phyloP scores from a whole-genome alignment of 2,888 invertebrate genomes.

The Dryobota labecula region DNA sequence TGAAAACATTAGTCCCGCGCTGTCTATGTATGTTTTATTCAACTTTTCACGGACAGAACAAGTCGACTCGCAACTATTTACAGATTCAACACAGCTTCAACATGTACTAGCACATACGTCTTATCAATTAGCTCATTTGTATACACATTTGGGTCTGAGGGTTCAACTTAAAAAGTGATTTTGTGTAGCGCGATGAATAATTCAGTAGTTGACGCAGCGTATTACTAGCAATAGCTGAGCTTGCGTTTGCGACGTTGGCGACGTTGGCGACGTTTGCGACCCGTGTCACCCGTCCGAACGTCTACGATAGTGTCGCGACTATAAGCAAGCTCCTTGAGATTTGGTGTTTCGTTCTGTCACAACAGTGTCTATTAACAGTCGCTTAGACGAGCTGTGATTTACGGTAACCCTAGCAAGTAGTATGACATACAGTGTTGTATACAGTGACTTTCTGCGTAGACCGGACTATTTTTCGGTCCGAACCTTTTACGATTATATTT shows the following conservation, averaged over 20 bases:
- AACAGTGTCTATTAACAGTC: constrained; percentile 61
- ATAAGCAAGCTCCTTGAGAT: constrained; percentile 49
- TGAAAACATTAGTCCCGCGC: background rate
- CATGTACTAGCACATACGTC: constrained; percentile 27
- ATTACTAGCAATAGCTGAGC: constrained; percentile 60
- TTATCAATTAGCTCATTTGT: constrained; percentile 57
- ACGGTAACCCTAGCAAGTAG: constrained; percentile 17
- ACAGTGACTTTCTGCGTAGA: background rate
- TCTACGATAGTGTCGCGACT: constrained; percentile 39
- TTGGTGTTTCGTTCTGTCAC: constrained; percentile 50
- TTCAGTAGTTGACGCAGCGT: constrained; percentile 66
- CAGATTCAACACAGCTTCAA: constrained; percentile 28
- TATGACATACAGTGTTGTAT: background rate
- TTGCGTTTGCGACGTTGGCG: constrained; percentile 45
- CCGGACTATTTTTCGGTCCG: background rate
- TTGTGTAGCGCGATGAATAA: constrained; percentile 69
- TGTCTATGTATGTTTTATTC: background rate
- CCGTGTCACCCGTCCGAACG: constrained; percentile 60
- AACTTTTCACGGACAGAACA: constrained; percentile 5
- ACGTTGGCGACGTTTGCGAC: constrained; percentile 40
- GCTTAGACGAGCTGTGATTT: constrained; percentile 45
- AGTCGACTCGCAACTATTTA: constrained; percentile 10
- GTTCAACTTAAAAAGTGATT: constrained; percentile 68
- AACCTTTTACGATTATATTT: background rate
- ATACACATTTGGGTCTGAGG: constrained; percentile 55